Evolutionary conservation across 2,113 vertebrate species (phyloP).

Genomic region (Camelus dromedarius): DNA sequence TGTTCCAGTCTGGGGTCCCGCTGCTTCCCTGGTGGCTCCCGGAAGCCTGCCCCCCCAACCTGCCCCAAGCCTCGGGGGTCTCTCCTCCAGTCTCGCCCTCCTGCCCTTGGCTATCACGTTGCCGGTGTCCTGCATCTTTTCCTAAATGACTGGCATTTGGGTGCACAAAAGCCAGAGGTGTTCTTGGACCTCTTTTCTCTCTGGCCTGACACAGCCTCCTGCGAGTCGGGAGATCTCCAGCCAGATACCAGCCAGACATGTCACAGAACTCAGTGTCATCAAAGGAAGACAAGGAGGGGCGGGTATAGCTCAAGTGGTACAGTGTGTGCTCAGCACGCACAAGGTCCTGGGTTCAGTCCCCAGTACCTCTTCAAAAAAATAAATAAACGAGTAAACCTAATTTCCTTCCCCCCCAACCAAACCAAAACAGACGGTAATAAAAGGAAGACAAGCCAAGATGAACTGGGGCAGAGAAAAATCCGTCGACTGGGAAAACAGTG

Average conservation of each 20-base stretch:
- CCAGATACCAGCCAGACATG: neutral
- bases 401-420: too few relatives aligned
- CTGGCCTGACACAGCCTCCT: neutral
- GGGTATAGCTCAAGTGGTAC: too few relatives aligned
- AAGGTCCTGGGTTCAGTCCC: too few relatives aligned
- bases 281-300: neutral
- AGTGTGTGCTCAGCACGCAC: too few relatives aligned
- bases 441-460: neutral
- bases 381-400: too few relatives aligned
- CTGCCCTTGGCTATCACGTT: too few relatives aligned
- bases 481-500: neutral
- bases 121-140: neutral
- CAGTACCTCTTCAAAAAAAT: too few relatives aligned
- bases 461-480: neutral
- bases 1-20: neutral
- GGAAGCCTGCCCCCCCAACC: neutral
- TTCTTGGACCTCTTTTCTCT: neutral
- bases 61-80: neutral
- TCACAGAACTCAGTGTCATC: neutral
- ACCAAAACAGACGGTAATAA: too few relatives aligned
- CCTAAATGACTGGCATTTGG: neutral
- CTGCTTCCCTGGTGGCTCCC: too few relatives aligned
- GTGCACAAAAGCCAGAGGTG: neutral
- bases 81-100: neutral
- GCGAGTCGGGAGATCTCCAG: neutral